A percentile compares a stretch with the other conserved stretches of the same genome.
These are phyloP conservation scores for Nannoperca obscura DNA, from an alignment of 2,797 vertebrate genomes.

Conservation along the genomic window DNA sequence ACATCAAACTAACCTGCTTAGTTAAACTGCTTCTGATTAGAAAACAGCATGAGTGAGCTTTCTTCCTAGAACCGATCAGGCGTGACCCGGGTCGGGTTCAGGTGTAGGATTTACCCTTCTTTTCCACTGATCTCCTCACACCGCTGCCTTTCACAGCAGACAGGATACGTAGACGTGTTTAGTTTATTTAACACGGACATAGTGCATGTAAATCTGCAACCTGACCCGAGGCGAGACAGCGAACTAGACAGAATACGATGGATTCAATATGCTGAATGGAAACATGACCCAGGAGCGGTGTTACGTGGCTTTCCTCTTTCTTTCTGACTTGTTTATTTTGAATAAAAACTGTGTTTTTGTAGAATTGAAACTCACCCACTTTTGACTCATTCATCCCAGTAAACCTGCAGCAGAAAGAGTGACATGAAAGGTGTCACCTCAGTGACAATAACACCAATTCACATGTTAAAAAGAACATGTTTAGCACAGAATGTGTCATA, in stretches of 20 bases:
- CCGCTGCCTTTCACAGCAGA: slow-evolving; percentile 46
- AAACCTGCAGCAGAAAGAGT: slow-evolving; percentile 28
- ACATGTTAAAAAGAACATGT: background rate
- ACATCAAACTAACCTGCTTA: background rate
- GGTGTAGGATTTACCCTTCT: slow-evolving; percentile 68
- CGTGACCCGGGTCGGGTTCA: slow-evolving; percentile 12
- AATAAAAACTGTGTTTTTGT: background rate
- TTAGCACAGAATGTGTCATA: background rate
- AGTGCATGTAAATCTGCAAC: slow-evolving; percentile 14
- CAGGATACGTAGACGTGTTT: slow-evolving; percentile 4
- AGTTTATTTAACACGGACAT: slow-evolving; percentile 38
- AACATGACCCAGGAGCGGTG: background rate
- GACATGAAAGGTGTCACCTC: background rate
- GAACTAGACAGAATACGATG: rapidly evolving
- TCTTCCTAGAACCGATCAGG: slow-evolving; percentile 20
- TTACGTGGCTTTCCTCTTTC: background rate
- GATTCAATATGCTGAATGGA: background rate
- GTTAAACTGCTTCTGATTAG: slow-evolving; percentile 30
- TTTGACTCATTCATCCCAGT: slow-evolving; percentile 3
- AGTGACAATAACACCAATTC: background rate
- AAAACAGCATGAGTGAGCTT: slow-evolving; percentile 5
- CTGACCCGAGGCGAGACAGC: background rate
- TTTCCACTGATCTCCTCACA: slow-evolving; percentile 43
- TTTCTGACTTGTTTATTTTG: background rate
- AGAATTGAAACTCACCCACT: slow-evolving; percentile 30